Percentiles rank a stretch among this genome's conserved stretches.
These are phyloP conservation scores for Alviniconcha marisindica DNA, from an alignment of 1,140 invertebrate species.

Conservation along the genomic window DNA sequence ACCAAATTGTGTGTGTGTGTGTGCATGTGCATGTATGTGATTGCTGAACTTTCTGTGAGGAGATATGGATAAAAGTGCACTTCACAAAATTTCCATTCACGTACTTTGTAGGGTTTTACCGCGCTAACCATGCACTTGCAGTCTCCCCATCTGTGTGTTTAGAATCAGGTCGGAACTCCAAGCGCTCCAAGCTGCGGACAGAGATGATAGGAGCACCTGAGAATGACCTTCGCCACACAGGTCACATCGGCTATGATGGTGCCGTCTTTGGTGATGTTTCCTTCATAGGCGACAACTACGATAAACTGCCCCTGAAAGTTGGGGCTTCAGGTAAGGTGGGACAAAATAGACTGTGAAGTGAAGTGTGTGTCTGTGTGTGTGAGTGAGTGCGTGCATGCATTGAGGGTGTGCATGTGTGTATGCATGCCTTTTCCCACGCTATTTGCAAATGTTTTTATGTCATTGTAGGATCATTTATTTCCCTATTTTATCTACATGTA, in stretches of 20 bases:
- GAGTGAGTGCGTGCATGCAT: no score
- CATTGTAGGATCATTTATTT: neutral
- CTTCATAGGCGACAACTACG: conserved; percentile 82
- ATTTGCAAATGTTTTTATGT: neutral
- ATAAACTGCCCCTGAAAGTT: conserved; percentile 73
- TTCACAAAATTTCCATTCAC: no score
- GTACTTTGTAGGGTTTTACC: no score
- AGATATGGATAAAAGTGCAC: no score
- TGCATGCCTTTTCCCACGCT: neutral
- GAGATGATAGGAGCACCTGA: conserved; percentile 98
- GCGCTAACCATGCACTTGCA: no score
- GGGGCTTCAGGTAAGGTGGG: conserved; percentile 55
- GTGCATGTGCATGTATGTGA: neutral
- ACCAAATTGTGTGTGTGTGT: no score
- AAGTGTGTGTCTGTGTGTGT: no score
- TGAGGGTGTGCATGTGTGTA: no score
- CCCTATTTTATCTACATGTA: no score
- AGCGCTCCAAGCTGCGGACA: conserved; percentile 74
- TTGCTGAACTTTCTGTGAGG: no score
- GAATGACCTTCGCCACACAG: conserved; percentile 97
- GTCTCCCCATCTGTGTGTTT: conserved; percentile 37
- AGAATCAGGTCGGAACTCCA: conserved; percentile 69
- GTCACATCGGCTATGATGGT: conserved; percentile 97
- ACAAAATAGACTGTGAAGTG: no score
- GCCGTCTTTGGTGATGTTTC: conserved; percentile 95